Evolutionary conservation across 2,797 vertebrate genomes (phyloP).

Genomic region (Adrianichthys oophorus): DNA sequence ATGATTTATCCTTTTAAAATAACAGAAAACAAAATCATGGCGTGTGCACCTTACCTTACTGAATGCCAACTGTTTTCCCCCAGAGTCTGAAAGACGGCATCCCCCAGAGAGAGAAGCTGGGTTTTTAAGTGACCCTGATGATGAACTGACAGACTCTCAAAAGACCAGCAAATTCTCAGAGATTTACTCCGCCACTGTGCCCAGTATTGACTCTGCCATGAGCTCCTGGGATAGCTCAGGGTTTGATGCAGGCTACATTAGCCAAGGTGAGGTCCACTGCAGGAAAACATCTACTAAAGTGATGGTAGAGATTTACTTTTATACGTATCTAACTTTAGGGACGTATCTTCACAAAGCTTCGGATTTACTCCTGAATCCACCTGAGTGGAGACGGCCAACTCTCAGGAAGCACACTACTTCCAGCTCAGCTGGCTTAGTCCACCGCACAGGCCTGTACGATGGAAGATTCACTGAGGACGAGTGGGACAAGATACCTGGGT

Average conservation of each 20-base stretch:
- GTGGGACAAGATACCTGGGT: conserved; percentile 91
- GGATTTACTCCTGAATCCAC: conserved; percentile 79
- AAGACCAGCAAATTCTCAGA: conserved; percentile 84
- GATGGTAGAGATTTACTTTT: not conserved
- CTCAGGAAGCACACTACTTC: conserved; percentile 81
- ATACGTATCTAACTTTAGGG: conserved; percentile 66
- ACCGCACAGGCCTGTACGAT: conserved; percentile 80
- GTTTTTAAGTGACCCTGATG: conserved; percentile 87
- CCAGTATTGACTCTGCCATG: conserved; percentile 92
- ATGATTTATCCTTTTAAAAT: too few species aligned
- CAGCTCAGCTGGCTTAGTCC: conserved; percentile 76
- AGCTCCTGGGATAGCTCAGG: conserved; percentile 94
- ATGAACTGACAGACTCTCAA: conserved; percentile 86
- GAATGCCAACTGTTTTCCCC: conserved; percentile 4
- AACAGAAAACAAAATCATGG: too few species aligned
- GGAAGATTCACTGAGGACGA: conserved; percentile 88
- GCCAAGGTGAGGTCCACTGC: conserved; percentile 82
- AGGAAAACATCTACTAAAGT: not conserved
- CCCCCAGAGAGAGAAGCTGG: conserved; percentile 55
- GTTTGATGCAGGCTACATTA: conserved; percentile 86
- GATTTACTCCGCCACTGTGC: conserved; percentile 85
- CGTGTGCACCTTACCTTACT: not conserved
- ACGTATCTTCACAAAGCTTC: conserved; percentile 82
- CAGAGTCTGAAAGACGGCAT: conserved; percentile 61
- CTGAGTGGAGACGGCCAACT: conserved; percentile 85